Evolutionary conservation across 2,113 vertebrate genomes (phyloP).

Genomic region (Macroglossus sobrinus): DNA sequence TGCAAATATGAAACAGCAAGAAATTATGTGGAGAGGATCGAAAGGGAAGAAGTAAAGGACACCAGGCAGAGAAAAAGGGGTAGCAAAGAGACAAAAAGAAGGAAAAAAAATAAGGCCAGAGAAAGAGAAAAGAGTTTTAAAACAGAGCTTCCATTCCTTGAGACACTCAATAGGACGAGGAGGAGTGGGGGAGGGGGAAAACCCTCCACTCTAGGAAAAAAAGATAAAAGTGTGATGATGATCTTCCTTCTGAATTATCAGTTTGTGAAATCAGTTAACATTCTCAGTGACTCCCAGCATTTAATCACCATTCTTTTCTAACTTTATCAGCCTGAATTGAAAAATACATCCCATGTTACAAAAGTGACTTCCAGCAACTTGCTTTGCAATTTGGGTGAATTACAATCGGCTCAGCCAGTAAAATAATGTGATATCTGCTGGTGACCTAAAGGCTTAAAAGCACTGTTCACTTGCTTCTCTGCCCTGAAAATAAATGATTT

Average conservation of each 20-base stretch:
- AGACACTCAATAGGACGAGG: background rate
- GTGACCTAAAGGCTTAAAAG: background rate
- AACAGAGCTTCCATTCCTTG: background rate
- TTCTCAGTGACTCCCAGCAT: background rate
- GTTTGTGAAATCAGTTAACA: background rate
- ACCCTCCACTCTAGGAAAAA: background rate
- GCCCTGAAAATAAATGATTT: constrained; percentile 40
- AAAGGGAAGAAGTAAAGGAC: background rate
- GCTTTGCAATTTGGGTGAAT: constrained; percentile 44
- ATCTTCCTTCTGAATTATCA: background rate
- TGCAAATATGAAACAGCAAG: background rate
- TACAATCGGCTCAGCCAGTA: background rate
- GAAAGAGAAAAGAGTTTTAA: background rate
- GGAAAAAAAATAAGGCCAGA: background rate
- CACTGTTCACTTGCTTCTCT: background rate
- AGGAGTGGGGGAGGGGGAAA: rapidly evolving
- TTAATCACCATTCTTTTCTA: constrained; percentile 35
- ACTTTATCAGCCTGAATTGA: constrained; percentile 17
- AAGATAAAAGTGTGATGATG: background rate
- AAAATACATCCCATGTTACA: constrained; percentile 13
- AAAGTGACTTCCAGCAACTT: constrained; percentile 10
- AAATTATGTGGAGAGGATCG: background rate
- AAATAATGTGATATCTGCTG: constrained; percentile 12
- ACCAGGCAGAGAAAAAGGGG: background rate
- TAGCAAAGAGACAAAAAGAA: background rate